These are phyloP conservation scores for Sturnira hondurensis DNA, from an alignment of 2,113 vertebrate genomes.

Conservation along the genomic window DNA sequence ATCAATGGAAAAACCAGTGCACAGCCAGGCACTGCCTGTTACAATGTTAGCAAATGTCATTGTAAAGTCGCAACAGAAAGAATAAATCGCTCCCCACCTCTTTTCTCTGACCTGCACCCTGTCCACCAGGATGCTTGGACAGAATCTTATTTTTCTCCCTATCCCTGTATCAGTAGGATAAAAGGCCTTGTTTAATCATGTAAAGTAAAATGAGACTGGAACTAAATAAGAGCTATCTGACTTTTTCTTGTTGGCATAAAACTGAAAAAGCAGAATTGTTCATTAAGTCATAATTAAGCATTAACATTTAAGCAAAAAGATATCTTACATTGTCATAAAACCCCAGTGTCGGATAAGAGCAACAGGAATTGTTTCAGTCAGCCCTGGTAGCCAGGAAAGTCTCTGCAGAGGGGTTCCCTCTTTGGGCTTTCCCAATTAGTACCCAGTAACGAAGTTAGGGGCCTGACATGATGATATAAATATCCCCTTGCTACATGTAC, in stretches of 20 bases:
- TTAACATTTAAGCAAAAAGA: constrained; percentile 11
- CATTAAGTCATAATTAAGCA: background rate
- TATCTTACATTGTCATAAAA: constrained; percentile 17
- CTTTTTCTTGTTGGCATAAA: background rate
- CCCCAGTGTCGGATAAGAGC: constrained; percentile 9
- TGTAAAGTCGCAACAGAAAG: background rate
- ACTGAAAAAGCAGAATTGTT: background rate
- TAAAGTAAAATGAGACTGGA: background rate
- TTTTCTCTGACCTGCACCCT: background rate
- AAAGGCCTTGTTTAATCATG: background rate
- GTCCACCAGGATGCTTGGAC: background rate
- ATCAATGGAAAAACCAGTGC: background rate
- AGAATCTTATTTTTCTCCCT: background rate
- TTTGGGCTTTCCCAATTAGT: constrained; percentile 32
- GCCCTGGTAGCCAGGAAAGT: background rate
- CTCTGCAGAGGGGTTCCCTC: constrained; percentile 40
- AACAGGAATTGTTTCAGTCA: background rate
- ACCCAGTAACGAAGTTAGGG: background rate
- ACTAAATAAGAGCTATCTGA: background rate
- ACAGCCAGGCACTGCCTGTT: background rate
- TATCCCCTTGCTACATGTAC: background rate
- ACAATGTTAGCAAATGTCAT: background rate
- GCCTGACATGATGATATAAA: background rate
- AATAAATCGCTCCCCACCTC: background rate
- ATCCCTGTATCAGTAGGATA: background rate